These are phyloP conservation scores for Agrotis exclamationis DNA, from an alignment of 2,888 invertebrate genomes.

Conservation along the genomic window DNA sequence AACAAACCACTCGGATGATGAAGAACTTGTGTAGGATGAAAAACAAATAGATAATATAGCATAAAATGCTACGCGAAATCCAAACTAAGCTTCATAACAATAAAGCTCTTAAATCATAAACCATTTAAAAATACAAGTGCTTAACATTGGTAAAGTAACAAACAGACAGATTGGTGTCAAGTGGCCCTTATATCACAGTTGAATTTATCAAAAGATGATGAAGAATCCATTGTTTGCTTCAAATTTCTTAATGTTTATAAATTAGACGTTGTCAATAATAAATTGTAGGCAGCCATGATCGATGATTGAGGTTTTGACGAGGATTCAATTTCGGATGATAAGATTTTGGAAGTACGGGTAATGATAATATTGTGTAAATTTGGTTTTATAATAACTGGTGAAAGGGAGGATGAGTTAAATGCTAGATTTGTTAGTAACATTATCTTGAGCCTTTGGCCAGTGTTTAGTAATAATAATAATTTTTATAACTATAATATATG, in stretches of 20 bases:
- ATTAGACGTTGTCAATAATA: conserved; percentile 46
- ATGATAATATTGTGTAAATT: conserved; percentile 36
- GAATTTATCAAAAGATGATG: conserved; percentile 31
- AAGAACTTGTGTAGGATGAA: conserved; percentile 4
- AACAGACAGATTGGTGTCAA: conserved; percentile 60
- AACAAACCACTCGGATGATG: not conserved
- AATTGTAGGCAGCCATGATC: conserved; percentile 34
- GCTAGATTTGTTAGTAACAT: conserved; percentile 33
- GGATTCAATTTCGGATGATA: conserved; percentile 24
- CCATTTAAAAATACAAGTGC: conserved; percentile 32
- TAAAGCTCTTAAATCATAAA: conserved; percentile 42
- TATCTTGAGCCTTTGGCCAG: conserved; percentile 12
- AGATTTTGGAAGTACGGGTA: conserved; percentile 39
- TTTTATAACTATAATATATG: not conserved
- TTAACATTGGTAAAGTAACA: conserved; percentile 36
- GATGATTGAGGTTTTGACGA: conserved; percentile 28
- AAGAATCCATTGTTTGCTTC: conserved; percentile 56
- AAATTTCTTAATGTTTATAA: conserved; percentile 52
- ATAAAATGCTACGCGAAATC: conserved; percentile 3
- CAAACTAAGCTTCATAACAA: conserved; percentile 22
- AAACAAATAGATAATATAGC: not conserved
- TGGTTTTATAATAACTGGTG: conserved; percentile 52
- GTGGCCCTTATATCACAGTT: conserved; percentile 47
- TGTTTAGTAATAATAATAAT: conserved; percentile 18
- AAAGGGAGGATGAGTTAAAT: conserved; percentile 38